phyloP scores from a whole-genome alignment of 1,140 invertebrate genomes.

The Geopemphigus sp. region DNA sequence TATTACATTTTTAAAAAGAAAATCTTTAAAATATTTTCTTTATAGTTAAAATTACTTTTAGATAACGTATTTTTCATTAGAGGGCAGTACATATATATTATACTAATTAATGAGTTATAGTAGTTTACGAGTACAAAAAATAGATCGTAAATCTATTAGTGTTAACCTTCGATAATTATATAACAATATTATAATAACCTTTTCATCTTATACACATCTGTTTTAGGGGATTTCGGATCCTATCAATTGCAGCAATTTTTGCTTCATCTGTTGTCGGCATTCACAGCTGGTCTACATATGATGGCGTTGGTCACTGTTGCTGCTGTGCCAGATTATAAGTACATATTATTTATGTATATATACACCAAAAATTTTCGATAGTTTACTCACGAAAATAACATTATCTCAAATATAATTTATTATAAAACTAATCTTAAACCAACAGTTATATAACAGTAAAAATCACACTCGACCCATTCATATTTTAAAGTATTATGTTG shows the following conservation, averaged over 20 bases:
- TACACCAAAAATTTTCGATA: neutral
- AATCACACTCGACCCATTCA: neutral
- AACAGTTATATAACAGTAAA: neutral
- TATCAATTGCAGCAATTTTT: constrained; percentile 74
- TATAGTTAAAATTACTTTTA: too few species aligned
- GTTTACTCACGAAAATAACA: neutral
- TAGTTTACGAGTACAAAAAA: too few species aligned
- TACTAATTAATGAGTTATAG: too few species aligned
- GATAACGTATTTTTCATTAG: too few species aligned
- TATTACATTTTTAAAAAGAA: too few species aligned
- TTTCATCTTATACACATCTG: neutral
- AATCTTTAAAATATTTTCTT: too few species aligned
- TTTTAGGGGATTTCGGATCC: constrained; percentile 74
- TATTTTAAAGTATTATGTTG: neutral
- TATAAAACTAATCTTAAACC: neutral
- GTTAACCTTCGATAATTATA: too few species aligned
- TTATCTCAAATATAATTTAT: neutral
- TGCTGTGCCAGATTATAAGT: constrained; percentile 73
- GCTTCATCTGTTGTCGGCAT: constrained; percentile 70
- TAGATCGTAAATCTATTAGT: too few species aligned
- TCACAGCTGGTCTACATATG: constrained; percentile 79
- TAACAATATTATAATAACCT: too few species aligned
- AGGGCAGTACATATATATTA: too few species aligned
- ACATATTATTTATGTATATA: constrained; percentile 38
- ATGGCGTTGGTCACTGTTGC: constrained; percentile 73